phyloP scores from a whole-genome alignment of 2,113 vertebrate genomes.

The Acrocephalus kingi region DNA sequence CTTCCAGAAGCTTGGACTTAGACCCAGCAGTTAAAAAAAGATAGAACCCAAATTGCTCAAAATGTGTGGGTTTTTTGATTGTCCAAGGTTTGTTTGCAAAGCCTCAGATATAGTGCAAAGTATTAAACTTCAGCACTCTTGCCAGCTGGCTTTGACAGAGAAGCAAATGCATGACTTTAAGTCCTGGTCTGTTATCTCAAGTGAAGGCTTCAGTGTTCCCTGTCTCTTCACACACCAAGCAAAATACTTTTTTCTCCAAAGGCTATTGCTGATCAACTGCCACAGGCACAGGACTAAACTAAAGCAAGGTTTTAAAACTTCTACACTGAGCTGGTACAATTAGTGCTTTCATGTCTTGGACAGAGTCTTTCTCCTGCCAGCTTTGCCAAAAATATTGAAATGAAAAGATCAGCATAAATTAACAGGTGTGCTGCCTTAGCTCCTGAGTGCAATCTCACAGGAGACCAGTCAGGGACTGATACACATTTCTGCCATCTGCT shows the following conservation, averaged over 20 bases:
- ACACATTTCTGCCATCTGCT: background rate
- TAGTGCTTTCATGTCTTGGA: background rate
- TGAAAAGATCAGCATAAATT: background rate
- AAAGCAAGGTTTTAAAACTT: background rate
- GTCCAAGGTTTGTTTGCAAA: background rate
- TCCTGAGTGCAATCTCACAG: background rate
- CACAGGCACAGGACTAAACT: background rate
- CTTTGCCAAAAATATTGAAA: background rate
- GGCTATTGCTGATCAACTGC: fast-evolving
- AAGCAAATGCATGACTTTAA: background rate
- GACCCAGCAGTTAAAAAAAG: background rate
- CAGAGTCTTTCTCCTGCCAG: background rate
- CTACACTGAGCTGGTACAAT: background rate
- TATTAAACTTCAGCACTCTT: background rate
- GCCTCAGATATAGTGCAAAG: background rate
- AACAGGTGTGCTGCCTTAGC: background rate
- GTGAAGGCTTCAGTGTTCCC: fast-evolving
- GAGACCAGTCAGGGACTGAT: background rate
- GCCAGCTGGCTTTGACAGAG: background rate
- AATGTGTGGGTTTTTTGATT: background rate
- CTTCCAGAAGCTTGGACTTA: background rate
- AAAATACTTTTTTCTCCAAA: background rate
- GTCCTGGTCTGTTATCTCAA: background rate
- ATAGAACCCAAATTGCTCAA: background rate
- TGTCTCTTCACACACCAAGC: background rate